Evolutionary conservation across 53 echinoderm and acorn worm genomes (phyloP), one percentile per base, ranked within the genome.

Genomic region (Patiria pectinifera): DNA sequence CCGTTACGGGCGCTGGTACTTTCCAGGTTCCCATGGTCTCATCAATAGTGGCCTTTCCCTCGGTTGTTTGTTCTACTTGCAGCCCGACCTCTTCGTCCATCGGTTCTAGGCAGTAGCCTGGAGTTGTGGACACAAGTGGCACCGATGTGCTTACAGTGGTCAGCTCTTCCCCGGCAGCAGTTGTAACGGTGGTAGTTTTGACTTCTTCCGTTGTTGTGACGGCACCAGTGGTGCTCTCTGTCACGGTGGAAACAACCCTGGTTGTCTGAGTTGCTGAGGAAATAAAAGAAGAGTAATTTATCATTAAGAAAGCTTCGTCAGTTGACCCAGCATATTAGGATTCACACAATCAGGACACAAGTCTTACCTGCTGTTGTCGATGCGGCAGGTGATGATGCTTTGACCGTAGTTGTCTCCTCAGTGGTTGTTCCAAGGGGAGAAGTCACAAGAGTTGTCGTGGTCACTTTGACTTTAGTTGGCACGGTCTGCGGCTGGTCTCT

Each of bases 401-500:
- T 80, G 80, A 80, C 49, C 16, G 53, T 81, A 45, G 81, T 81
- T 46, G 81, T 48, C 19, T 81, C 81, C 81, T 81, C 81, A 18
- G 81, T 81, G 48, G 81, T 81, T 53, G 81, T 81, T 4, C 81
- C 81, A 19, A 81, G 19, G 19, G 81, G 45, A 81, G 81, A 48
- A 48, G 81, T 81, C 48, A 46, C 81, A 81, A 81, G 45, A 53
- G 47, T 81, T 49, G 47, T 81, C 16, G 48, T 80, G 47, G 81
- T 81, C 21, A 81, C 81, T 81, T 81, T 81, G 81, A 81, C 81
- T 46, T 44, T 81, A 48, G 47, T 81, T 48, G 81, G 81, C 43
- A 48, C 53, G 16, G 81, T 81, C 19, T 21, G 16, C 81, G 45
- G 81, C 47, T 81, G 6, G 45, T 81, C 45, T 19, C 14, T 81